Percentiles rank a stretch among this genome's conserved stretches.
Conservation (phyloP, 2,113 vertebrate species). For the Ictalurus furcatus region DNA sequence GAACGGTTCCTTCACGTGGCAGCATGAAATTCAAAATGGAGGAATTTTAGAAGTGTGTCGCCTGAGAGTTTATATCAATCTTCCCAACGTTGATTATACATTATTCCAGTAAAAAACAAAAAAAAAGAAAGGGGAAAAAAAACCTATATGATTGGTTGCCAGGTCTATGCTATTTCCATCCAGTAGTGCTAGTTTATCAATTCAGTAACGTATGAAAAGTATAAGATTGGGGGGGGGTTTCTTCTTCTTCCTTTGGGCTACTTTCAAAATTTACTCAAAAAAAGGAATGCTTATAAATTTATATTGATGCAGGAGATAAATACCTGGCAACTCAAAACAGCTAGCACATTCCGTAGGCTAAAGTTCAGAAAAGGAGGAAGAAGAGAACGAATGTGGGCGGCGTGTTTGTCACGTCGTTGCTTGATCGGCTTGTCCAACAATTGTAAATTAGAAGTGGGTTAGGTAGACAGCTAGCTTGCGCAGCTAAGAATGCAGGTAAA, state of each 20-base stretch:
- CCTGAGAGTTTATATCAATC: neutral
- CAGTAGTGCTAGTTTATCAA: neutral
- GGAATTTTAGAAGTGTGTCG: neutral
- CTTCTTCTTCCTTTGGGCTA: no score
- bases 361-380: neutral
- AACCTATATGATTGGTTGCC: neutral
- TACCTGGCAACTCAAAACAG: neutral
- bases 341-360: neutral
- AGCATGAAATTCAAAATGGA: neutral
- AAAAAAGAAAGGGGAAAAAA: fast-evolving
- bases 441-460: neutral
- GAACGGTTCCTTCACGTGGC: neutral
- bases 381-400: neutral
- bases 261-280: neutral
- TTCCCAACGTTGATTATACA: neutral
- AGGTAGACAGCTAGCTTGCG: neutral
- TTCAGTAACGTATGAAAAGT: neutral
- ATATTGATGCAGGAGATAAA: neutral
- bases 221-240: neutral
- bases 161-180: neutral
- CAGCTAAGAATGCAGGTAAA: neutral
- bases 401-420: neutral
- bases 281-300: neutral
- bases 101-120: neutral
- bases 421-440: neutral